Evolutionary conservation across 2,113 vertebrate species (phyloP), one percentile per base, ranked within the genome.

Genomic region (Fulica atra): DNA sequence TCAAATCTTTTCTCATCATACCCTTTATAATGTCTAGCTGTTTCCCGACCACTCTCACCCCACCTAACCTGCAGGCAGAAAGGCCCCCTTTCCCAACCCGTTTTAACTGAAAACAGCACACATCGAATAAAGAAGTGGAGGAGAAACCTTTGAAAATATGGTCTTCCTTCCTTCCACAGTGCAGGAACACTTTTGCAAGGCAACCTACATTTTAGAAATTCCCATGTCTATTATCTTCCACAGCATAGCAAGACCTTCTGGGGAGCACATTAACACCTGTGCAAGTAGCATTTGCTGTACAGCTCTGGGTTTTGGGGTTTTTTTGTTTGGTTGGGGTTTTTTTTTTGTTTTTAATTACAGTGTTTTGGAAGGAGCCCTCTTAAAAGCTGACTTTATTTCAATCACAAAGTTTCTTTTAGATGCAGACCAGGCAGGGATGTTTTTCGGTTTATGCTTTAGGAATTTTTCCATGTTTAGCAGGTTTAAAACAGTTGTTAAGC

Each of bases 391-490:
- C 20, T 50, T 81, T 18, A 7, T 17, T 24, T 28, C 35, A 13
- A 29, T 13, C 46, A 46, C 60, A 24, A 66, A 63, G 4, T 29
- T 63, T 38, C 57, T 38, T 48, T 76, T 4, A 57, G 31, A n/a
- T 44, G 26, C 69, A 85, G 38, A 38, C 10, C 54, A 72, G 60
- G 36, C 51, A 74, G 60, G 1, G 0, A 6, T 17, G 29, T 10
- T 70, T 84, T 61, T 54, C 42, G 20, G 71, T 78, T 77, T 57
- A 36, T 7, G n/a, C 63, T 86, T 69, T 8, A 24, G 20, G 28
- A 82, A 92, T 88, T 81, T 70, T 73, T 91, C 26, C 20, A 81
- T 26, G 23, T 74, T 91, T 93, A 86, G 44, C 25, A 63, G n/a
- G 77, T 82, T 72, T 61, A 77, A 70, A 65, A 36, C 28, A 72